Conservation (phyloP, 2,888 invertebrate species). For the Eumacrocentrus americanus region DNA sequence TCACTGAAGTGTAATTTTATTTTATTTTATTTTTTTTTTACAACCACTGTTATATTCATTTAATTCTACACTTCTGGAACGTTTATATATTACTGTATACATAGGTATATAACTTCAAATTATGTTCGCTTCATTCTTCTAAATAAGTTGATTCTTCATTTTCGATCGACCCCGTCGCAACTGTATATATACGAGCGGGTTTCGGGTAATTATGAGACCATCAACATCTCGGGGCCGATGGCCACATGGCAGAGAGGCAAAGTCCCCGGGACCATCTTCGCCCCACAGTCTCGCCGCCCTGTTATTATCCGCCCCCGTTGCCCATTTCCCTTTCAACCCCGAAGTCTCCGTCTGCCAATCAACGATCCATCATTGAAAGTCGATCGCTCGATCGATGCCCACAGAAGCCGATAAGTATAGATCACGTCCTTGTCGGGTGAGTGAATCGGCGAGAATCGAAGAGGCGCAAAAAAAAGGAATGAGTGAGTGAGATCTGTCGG, state of each 20-base stretch:
- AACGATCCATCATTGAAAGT: constrained; percentile 57
- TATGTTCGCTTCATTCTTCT: no score
- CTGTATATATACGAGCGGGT: no score
- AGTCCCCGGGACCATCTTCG: constrained; percentile 45
- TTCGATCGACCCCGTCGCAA: no score
- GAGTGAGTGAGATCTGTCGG: not conserved
- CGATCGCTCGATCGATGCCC: constrained; percentile 43
- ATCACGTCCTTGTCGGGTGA: constrained; percentile 43
- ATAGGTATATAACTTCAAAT: no score
- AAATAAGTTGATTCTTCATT: no score
- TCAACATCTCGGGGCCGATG: constrained; percentile 50
- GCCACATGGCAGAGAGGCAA: constrained; percentile 60
- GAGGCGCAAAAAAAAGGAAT: not conserved
- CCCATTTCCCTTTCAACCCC: constrained; percentile 59
- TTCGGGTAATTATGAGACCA: constrained; percentile 59
- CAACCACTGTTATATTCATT: no score
- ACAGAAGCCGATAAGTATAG: constrained; percentile 55
- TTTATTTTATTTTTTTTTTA: no score
- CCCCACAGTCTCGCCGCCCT: constrained; percentile 52
- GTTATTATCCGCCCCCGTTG: constrained; percentile 60
- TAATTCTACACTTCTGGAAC: no score
- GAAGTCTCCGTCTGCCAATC: constrained; percentile 53
- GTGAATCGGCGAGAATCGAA: constrained; percentile 23
- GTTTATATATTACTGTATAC: no score
- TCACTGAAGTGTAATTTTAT: no score